Conservation (phyloP, 2,888 invertebrate genomes). For the Zaprionus obscuricornis region DNA sequence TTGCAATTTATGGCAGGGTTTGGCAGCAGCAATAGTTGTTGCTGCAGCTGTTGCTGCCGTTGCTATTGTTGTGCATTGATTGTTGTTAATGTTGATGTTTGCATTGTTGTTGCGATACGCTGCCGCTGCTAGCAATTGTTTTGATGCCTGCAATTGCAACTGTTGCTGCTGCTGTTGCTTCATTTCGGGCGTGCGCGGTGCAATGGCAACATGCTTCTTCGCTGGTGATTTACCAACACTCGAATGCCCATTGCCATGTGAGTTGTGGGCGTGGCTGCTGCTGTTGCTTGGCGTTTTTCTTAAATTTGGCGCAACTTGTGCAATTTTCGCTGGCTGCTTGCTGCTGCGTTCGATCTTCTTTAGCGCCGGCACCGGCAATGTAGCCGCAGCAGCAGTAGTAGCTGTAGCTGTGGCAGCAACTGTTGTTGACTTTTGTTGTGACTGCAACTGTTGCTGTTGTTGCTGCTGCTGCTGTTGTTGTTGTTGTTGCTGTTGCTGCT, state of each 20-base stretch:
- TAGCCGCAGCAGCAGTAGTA: conserved; percentile 24
- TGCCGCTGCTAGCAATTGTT: conserved; percentile 39
- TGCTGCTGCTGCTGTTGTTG: conserved; percentile 59
- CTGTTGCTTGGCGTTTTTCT: conserved; percentile 81
- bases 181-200: conserved; percentile 82
- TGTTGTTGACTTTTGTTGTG: not conserved
- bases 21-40: conserved; percentile 34
- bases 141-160: conserved; percentile 45
- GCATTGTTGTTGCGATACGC: conserved; percentile 29
- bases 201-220: conserved; percentile 83
- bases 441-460: conserved; percentile 5
- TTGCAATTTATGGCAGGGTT: conserved; percentile 47
- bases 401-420: conserved; percentile 19
- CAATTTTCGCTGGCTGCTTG: conserved; percentile 81
- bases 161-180: conserved; percentile 77
- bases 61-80: conserved; percentile 14
- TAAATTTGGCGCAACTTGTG: conserved; percentile 83
- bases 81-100: conserved; percentile 6
- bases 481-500: conserved; percentile 28
- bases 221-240: conserved; percentile 81
- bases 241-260: conserved; percentile 63
- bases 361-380: conserved; percentile 79
- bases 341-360: conserved; percentile 83
- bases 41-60: conserved; percentile 23
- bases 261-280: conserved; percentile 61